phyloP scores from a whole-genome alignment of 37 sponge, comb jelly and placozoan genomes.

The Cladorhizidae sp. region DNA sequence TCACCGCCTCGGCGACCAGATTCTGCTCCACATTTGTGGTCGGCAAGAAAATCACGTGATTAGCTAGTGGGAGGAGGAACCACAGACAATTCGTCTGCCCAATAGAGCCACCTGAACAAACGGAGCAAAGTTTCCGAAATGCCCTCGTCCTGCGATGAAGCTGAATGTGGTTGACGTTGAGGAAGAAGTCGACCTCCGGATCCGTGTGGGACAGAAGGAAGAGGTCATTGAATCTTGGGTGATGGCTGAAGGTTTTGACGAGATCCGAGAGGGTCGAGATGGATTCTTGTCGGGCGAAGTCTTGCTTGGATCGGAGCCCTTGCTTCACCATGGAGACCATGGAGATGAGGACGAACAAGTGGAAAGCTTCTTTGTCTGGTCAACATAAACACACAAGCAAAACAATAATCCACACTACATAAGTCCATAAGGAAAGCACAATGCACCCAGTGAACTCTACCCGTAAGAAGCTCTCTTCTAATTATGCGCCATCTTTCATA shows the following conservation, averaged over 20 bases:
- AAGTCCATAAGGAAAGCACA: too few species aligned
- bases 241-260: slow-evolving; percentile 49
- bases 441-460: too few species aligned
- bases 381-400: neutral
- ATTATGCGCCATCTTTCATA: too few species aligned
- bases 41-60: slow-evolving; percentile 45
- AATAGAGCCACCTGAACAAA: slow-evolving; percentile 30
- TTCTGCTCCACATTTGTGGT: slow-evolving; percentile 65
- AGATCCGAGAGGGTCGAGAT: slow-evolving; percentile 67
- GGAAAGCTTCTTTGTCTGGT: slow-evolving; percentile 41
- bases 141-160: slow-evolving; percentile 78
- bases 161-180: slow-evolving; percentile 89
- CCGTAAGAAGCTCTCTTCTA: too few species aligned
- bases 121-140: slow-evolving; percentile 42
- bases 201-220: slow-evolving; percentile 46
- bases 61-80: slow-evolving; percentile 75
- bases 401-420: too few species aligned
- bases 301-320: slow-evolving; percentile 55
- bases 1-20: slow-evolving; percentile 73
- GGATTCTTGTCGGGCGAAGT: slow-evolving; percentile 64
- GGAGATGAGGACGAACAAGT: slow-evolving; percentile 32
- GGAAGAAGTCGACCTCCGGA: slow-evolving; percentile 88
- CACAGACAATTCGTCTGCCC: slow-evolving; percentile 27
- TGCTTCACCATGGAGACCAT: slow-evolving; percentile 31
- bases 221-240: slow-evolving; percentile 67